Evolutionary conservation across 2,888 invertebrate genomes (phyloP).

Genomic region (Phengaris arion): DNA sequence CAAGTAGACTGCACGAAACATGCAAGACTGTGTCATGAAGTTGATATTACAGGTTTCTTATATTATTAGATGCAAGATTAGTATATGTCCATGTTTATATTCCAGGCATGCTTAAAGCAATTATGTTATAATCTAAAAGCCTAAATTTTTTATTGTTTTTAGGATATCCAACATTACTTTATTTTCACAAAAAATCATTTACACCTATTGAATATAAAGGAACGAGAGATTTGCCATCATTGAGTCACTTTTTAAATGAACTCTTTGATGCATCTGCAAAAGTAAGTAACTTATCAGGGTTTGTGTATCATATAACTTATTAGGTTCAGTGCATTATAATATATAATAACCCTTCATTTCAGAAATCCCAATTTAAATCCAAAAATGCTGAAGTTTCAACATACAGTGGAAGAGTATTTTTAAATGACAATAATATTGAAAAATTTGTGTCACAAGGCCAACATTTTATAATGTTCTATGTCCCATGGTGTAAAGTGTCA

Average conservation of each 20-base stretch:
- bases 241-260: slow-evolving; percentile 88
- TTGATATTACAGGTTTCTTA: slow-evolving; percentile 84
- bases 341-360: slow-evolving; percentile 36
- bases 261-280: slow-evolving; percentile 61
- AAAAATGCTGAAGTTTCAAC: slow-evolving; percentile 73
- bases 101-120: neutral
- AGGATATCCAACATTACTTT: slow-evolving; percentile 85
- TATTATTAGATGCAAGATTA: slow-evolving; percentile 6
- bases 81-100: slow-evolving; percentile 6
- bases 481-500: slow-evolving; percentile 95
- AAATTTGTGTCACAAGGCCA: slow-evolving; percentile 85
- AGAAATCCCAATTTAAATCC: slow-evolving; percentile 45
- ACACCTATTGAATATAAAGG: slow-evolving; percentile 88
- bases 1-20: slow-evolving; percentile 90
- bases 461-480: slow-evolving; percentile 94
- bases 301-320: neutral
- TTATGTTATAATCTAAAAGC: neutral
- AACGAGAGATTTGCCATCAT: slow-evolving; percentile 86
- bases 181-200: slow-evolving; percentile 84
- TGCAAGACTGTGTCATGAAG: slow-evolving; percentile 83
- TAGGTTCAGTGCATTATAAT: neutral
- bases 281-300: slow-evolving; percentile 32
- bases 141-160: slow-evolving; percentile 42
- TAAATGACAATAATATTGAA: slow-evolving; percentile 88
- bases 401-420: slow-evolving; percentile 82